Conservation (phyloP, 1,140 invertebrate genomes). For the Drosophila athabasca region DNA sequence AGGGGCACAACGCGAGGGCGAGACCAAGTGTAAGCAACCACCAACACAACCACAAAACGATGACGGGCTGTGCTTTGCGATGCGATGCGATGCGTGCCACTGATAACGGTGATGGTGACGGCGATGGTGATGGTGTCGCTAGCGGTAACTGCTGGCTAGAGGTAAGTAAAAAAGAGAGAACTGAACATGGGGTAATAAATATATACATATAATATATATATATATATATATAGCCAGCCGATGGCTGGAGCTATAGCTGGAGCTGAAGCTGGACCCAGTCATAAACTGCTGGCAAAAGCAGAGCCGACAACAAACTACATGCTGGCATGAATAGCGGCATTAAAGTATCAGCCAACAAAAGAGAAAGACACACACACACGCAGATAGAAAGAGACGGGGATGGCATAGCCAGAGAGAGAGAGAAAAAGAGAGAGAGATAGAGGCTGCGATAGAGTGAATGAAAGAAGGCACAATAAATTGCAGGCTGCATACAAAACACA, state of each 20-base stretch:
- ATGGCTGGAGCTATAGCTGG: background rate
- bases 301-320: conserved; percentile 35
- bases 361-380: conserved; percentile 3
- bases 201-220: conserved; percentile 2
- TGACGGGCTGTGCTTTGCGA: conserved; percentile 19
- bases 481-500: conserved; percentile 62
- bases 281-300: conserved; percentile 58
- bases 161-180: background rate
- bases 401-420: background rate
- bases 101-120: conserved; percentile 57
- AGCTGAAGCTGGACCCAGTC: conserved; percentile 26
- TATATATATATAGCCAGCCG: background rate
- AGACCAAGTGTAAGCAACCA: conserved; percentile 46
- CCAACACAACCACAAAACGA: conserved; percentile 40
- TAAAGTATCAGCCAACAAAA: conserved; percentile 64
- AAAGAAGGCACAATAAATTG: conserved; percentile 59
- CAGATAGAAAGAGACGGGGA: background rate
- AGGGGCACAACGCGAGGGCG: background rate
- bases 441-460: background rate
- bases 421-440: background rate
- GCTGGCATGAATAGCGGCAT: conserved; percentile 63
- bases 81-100: conserved; percentile 48
- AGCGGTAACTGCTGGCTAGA: conserved; percentile 11
- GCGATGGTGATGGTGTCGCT: conserved; percentile 46
- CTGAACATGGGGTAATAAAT: background rate